A percentile compares a stretch with the other conserved stretches of the same genome.
Evolutionary conservation across 2,888 invertebrate species (phyloP).

Genomic region (Pheosia tremula): DNA sequence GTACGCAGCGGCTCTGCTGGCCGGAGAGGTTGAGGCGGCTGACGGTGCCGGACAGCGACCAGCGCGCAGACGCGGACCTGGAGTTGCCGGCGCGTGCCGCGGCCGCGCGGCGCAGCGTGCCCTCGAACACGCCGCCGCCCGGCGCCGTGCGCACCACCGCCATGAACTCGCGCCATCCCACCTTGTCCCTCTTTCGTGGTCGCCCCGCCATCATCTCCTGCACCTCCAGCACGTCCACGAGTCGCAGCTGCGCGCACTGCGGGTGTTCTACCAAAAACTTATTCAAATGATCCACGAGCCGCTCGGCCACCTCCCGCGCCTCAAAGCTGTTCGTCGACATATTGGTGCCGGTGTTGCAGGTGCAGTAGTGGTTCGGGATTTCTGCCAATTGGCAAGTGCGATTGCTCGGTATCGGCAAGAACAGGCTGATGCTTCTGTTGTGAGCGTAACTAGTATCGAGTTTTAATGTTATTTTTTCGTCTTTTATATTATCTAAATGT

Average conservation of each 20-base stretch:
- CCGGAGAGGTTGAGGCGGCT: constrained; percentile 16
- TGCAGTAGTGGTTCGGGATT: constrained; percentile 85
- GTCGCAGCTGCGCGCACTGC: too few species aligned
- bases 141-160: constrained; percentile 18
- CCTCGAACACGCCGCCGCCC: constrained; percentile 19
- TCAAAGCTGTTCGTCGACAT: too few species aligned
- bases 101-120: constrained; percentile 8
- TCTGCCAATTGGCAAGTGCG: constrained; percentile 90
- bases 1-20: constrained; percentile 6
- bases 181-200: too few species aligned
- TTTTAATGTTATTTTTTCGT: constrained; percentile 28
- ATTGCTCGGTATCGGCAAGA: constrained; percentile 86
- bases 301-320: too few species aligned
- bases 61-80: constrained; percentile 7
- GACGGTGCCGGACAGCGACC: constrained; percentile 8
- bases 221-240: too few species aligned
- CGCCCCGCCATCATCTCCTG: too few species aligned
- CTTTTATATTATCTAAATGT: constrained; percentile 62
- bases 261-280: too few species aligned
- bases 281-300: too few species aligned
- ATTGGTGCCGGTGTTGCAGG: background rate
- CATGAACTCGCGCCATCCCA: constrained; percentile 20
- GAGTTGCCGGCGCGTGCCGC: background rate
- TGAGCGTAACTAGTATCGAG: constrained; percentile 21
- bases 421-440: constrained; percentile 88